Evolutionary conservation across 2,113 vertebrate genomes (phyloP).

Genomic region (Clinocottus analis): DNA sequence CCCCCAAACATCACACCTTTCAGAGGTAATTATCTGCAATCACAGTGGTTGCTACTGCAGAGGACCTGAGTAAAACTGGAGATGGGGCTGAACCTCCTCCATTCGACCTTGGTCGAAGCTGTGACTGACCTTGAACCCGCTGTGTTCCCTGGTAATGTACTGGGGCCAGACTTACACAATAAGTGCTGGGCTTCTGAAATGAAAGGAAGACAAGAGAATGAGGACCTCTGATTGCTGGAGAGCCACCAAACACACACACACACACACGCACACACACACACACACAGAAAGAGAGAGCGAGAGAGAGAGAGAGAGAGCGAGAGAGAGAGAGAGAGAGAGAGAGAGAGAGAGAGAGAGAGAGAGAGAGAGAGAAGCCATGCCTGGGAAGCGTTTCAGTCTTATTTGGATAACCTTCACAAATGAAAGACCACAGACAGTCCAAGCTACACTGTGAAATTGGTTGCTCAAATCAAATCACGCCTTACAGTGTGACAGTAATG

Average conservation of each 20-base stretch:
- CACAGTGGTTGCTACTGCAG: conserved; percentile 22
- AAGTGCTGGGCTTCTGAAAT: conserved; percentile 24
- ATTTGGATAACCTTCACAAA: conserved; percentile 57
- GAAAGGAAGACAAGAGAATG: conserved; percentile 18
- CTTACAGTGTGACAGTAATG: conserved; percentile 38
- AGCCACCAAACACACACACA: conserved; percentile 28
- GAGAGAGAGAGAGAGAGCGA: too few species aligned
- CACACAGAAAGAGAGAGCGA: too few species aligned
- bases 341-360: too few species aligned
- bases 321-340: too few species aligned
- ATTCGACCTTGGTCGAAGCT: conserved; percentile 6
- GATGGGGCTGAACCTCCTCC: conserved; percentile 8
- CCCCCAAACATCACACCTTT: not conserved
- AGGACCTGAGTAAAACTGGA: conserved; percentile 15
- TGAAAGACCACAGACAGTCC: conserved; percentile 35
- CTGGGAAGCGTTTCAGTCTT: conserved; percentile 24
- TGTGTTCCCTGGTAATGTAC: conserved; percentile 8
- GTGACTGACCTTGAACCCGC: conserved; percentile 49
- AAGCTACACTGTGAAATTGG: conserved; percentile 62
- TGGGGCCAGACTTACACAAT: conserved; percentile 5
- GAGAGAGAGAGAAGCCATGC: too few species aligned
- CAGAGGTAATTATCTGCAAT: conserved; percentile 56
- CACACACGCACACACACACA: too few species aligned
- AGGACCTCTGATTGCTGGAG: conserved; percentile 15
- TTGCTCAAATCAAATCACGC: conserved; percentile 45